Percentiles rank a stretch among this genome's conserved stretches.
These are phyloP conservation scores for Bemisia tabaci DNA, from an alignment of 1,140 invertebrate species.

Conservation along the genomic window DNA sequence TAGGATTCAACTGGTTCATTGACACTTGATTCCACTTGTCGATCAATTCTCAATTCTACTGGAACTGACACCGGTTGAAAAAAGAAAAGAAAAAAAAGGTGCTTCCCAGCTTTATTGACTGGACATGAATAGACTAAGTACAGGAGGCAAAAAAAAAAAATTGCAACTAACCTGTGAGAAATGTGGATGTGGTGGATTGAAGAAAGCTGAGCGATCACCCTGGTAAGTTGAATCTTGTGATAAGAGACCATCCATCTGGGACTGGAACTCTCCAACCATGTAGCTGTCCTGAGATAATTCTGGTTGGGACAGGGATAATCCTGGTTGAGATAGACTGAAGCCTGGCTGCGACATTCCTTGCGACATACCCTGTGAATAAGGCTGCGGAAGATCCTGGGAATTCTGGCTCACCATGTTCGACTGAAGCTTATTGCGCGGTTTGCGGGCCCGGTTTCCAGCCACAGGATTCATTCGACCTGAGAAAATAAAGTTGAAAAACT, in stretches of 20 bases:
- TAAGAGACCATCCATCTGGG: slow-evolving; percentile 83
- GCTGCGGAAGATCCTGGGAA: slow-evolving; percentile 41
- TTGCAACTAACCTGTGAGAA: slow-evolving; percentile 35
- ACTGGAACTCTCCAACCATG: slow-evolving; percentile 73
- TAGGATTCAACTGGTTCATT: too few species aligned
- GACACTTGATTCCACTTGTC: too few species aligned
- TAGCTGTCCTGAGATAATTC: slow-evolving; percentile 79
- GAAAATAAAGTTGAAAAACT: too few species aligned
- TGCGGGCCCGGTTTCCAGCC: slow-evolving; percentile 22
- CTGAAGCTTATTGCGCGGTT: slow-evolving; percentile 30
- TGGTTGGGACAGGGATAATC: slow-evolving; percentile 48
- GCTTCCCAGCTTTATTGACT: too few species aligned
- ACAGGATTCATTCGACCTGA: slow-evolving; percentile 22
- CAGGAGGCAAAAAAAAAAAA: neutral
- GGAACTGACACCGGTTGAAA: too few species aligned
- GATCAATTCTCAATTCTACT: too few species aligned
- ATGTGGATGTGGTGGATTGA: slow-evolving; percentile 35
- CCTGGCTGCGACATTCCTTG: slow-evolving; percentile 58
- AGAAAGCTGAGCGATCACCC: slow-evolving; percentile 55
- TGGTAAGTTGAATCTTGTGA: slow-evolving; percentile 93
- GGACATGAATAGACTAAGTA: too few species aligned
- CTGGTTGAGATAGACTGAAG: slow-evolving; percentile 47
- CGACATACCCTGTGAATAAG: slow-evolving; percentile 39
- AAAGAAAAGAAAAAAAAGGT: too few species aligned
- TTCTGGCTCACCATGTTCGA: slow-evolving; percentile 22